These are phyloP conservation scores for Euplexia lucipara DNA, from an alignment of 2,888 invertebrate species.

Conservation along the genomic window DNA sequence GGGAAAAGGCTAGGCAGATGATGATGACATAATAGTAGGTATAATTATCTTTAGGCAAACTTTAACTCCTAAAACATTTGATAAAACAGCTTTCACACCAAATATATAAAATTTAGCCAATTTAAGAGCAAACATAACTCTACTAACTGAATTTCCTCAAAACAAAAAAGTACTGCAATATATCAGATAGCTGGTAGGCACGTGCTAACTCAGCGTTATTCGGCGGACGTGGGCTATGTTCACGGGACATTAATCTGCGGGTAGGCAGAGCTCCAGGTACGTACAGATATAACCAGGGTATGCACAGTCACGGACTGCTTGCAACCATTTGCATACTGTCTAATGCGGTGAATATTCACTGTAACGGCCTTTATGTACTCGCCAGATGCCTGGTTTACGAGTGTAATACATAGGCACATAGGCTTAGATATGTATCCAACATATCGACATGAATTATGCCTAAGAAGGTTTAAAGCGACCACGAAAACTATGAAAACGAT, in stretches of 20 bases:
- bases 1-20: too few species aligned
- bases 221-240: slow-evolving; percentile 44
- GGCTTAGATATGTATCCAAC: slow-evolving; percentile 8
- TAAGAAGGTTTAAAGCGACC: too few species aligned
- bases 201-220: slow-evolving; percentile 50
- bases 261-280: slow-evolving; percentile 43
- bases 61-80: not conserved
- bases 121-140: slow-evolving; percentile 1
- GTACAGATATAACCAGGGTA: slow-evolving; percentile 35
- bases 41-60: not conserved
- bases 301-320: slow-evolving; percentile 57
- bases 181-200: slow-evolving; percentile 43
- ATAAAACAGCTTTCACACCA: not conserved
- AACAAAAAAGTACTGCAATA: slow-evolving; percentile 31
- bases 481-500: too few species aligned
- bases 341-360: slow-evolving; percentile 52
- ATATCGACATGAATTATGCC: too few species aligned
- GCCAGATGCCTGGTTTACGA: slow-evolving; percentile 30
- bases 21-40: too few species aligned
- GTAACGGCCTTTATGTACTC: slow-evolving; percentile 27
- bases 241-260: slow-evolving; percentile 50
- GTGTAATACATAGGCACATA: slow-evolving; percentile 1
- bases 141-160: slow-evolving; percentile 6
- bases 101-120: not conserved
- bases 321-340: slow-evolving; percentile 57